Evolutionary conservation across 35 echinoderm and acorn worm genomes (phyloP).

Genomic region (Heliocidaris erythrogramma): DNA sequence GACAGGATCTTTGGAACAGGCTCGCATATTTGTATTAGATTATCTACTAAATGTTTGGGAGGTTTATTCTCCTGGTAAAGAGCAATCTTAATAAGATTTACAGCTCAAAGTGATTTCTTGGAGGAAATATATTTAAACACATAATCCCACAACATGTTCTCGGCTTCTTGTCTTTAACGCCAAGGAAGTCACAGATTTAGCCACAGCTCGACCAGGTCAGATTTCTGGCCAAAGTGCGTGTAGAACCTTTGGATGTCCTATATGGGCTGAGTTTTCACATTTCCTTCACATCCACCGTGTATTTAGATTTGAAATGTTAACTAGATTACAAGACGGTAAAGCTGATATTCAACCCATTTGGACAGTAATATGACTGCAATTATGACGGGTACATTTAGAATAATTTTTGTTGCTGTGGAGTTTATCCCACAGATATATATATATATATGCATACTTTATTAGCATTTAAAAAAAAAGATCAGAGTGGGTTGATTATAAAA

Average conservation of each 20-base stretch:
- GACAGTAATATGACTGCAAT: background rate
- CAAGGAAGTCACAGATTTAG: background rate
- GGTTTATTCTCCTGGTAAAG: too few species aligned
- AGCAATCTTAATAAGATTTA: too few species aligned
- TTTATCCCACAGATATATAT: too few species aligned
- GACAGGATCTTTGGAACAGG: too few species aligned
- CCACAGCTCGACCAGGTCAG: background rate
- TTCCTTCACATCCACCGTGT: background rate
- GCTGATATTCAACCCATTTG: background rate
- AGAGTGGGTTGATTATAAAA: too few species aligned
- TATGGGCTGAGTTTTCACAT: background rate
- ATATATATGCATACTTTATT: too few species aligned
- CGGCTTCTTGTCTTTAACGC: background rate
- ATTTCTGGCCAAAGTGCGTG: background rate
- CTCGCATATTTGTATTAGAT: too few species aligned
- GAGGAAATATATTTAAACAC: background rate
- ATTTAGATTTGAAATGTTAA: background rate
- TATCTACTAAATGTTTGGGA: too few species aligned
- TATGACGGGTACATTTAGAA: background rate
- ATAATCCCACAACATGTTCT: background rate
- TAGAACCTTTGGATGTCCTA: background rate
- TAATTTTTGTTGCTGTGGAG: too few species aligned
- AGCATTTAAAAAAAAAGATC: too few species aligned
- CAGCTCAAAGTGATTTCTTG: too few species aligned
- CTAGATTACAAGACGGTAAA: background rate